Conservation (phyloP, 2,113 vertebrate genomes). For the Siniperca chuatsi region DNA sequence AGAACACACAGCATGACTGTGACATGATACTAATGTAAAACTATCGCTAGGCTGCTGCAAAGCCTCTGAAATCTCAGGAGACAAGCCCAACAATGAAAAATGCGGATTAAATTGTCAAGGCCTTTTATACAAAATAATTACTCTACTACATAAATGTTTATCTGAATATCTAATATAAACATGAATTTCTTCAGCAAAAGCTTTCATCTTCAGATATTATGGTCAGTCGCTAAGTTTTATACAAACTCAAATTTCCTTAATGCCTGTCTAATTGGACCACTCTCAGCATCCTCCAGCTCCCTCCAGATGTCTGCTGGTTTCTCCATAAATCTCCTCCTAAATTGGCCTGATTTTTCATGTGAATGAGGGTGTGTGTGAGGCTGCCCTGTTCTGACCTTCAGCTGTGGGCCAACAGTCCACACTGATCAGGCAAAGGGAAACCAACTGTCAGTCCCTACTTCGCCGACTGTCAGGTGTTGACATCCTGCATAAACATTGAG, state of each 20-base stretch:
- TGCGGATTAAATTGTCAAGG: neutral
- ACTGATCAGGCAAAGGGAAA: conserved; percentile 51
- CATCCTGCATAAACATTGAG: conserved; percentile 74
- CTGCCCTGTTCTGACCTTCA: conserved; percentile 69
- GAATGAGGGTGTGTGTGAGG: conserved; percentile 9
- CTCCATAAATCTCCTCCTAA: conserved; percentile 61
- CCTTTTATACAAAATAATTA: neutral
- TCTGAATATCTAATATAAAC: neutral
- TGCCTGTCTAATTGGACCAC: conserved; percentile 28
- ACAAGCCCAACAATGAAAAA: neutral
- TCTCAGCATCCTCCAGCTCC: conserved; percentile 24
- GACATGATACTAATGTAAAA: neutral
- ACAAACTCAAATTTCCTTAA: conserved; percentile 5
- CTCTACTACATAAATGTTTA: neutral
- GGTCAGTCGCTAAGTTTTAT: neutral
- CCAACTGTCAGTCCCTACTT: conserved; percentile 55
- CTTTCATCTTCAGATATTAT: neutral
- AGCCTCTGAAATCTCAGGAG: neutral
- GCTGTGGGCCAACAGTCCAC: conserved; percentile 63
- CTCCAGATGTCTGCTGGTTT: conserved; percentile 49
- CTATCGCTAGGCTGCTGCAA: neutral
- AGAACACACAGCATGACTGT: neutral
- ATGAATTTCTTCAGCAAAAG: neutral
- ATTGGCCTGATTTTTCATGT: conserved; percentile 42
- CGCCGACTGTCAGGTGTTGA: conserved; percentile 70